Percentiles rank a stretch among this genome's conserved stretches.
phyloP scores from a whole-genome alignment of 2,797 vertebrate genomes.

The Otolemur crassicaudatus region DNA sequence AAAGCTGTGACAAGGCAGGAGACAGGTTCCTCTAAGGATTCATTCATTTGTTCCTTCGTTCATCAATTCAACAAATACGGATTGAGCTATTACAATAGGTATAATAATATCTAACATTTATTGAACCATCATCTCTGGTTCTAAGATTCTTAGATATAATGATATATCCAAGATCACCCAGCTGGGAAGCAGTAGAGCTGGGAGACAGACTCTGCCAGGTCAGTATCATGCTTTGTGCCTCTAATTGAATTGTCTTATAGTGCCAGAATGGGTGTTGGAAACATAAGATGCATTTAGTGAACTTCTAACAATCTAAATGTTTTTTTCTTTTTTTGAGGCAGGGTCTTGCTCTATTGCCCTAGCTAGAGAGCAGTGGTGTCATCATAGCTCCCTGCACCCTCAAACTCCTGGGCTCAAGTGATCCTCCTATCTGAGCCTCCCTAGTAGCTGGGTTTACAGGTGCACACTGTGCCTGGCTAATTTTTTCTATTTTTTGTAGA shows the following conservation, averaged over 20 bases:
- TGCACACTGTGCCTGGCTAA: not conserved
- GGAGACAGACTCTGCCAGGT: not conserved
- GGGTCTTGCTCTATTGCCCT: not conserved
- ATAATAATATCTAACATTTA: not conserved
- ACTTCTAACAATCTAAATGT: not conserved
- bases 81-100: not conserved
- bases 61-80: not conserved
- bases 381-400: not conserved
- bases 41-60: not conserved
- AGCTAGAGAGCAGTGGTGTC: not conserved
- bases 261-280: not conserved
- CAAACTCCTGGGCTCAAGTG: not conserved
- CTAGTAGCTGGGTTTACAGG: not conserved
- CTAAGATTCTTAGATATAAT: not conserved
- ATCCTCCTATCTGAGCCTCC: not conserved
- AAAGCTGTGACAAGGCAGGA: not conserved
- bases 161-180: not conserved
- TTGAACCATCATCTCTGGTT: not conserved
- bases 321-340: not conserved
- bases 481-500: not conserved
- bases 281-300: not conserved
- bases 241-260: not conserved
- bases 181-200: not conserved
- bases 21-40: not conserved
- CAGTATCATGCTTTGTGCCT: not conserved